Conservation (phyloP, 2,888 invertebrate genomes). For the Andrena marginata region DNA sequence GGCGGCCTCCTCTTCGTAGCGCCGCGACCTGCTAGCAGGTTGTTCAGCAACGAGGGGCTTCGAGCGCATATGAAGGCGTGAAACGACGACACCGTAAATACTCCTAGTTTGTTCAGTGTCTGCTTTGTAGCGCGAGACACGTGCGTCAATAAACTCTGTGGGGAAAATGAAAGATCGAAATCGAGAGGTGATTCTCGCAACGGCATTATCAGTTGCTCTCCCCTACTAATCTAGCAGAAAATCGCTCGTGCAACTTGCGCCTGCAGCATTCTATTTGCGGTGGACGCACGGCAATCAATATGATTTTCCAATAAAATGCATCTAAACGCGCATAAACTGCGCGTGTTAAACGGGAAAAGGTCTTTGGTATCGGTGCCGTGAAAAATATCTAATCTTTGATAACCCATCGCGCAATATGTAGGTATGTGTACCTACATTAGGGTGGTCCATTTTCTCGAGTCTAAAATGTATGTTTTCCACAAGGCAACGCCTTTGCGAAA, state of each 20-base stretch:
- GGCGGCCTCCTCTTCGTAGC: conserved; percentile 96
- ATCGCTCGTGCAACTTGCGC: conserved; percentile 34
- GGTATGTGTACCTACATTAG: too few species aligned
- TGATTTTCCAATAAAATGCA: conserved; percentile 26
- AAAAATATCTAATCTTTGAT: too few species aligned
- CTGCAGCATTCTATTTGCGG: conserved; percentile 58
- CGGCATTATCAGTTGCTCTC: conserved; percentile 13
- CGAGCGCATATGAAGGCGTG: conserved; percentile 99
- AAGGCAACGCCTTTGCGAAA: too few species aligned
- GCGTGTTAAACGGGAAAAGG: background rate
- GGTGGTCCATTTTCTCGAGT: too few species aligned
- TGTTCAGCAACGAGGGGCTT: conserved; percentile 96
- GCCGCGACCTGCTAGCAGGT: conserved; percentile 95
- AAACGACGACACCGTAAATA: conserved; percentile 98
- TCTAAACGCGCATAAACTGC: background rate
- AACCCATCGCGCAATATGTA: too few species aligned
- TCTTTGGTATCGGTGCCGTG: too few species aligned
- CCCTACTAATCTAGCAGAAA: conserved; percentile 61
- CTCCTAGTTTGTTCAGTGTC: conserved; percentile 97
- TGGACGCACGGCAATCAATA: conserved; percentile 48
- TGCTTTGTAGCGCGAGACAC: conserved; percentile 98
- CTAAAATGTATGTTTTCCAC: too few species aligned
- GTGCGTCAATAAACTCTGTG: conserved; percentile 96
- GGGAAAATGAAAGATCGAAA: conserved; percentile 16
- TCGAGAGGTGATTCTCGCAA: conserved; percentile 4